Percentiles rank a stretch among this genome's conserved stretches.
Evolutionary conservation across 2,797 vertebrate genomes (phyloP).

Genomic region (Aratinga solstitialis): DNA sequence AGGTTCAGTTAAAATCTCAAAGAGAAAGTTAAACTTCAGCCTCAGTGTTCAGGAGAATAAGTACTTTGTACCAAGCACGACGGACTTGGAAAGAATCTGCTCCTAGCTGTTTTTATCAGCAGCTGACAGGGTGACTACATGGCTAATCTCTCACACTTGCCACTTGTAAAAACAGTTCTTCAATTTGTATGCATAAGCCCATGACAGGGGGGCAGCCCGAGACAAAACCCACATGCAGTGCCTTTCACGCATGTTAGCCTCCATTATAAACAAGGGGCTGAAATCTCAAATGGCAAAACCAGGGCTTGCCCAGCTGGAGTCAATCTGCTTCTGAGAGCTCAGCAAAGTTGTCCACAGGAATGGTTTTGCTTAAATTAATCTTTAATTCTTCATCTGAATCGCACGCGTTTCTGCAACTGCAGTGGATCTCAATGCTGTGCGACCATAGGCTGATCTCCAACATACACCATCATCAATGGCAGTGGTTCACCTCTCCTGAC

Average conservation of each 20-base stretch:
- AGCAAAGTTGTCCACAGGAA: not conserved
- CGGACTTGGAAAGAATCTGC: not conserved
- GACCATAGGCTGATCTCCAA: not conserved
- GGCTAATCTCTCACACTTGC: conserved; percentile 46
- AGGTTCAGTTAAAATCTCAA: not conserved
- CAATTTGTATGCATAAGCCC: conserved; percentile 34
- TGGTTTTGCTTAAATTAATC: conserved; percentile 9
- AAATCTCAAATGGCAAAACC: conserved; percentile 31
- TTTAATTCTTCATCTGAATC: not conserved
- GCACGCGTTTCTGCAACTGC: not conserved
- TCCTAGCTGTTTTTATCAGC: conserved; percentile 22
- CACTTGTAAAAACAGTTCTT: conserved; percentile 59
- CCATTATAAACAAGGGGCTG: conserved; percentile 49
- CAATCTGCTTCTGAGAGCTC: conserved; percentile 14
- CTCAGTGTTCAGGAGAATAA: not conserved
- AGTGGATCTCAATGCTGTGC: not conserved
- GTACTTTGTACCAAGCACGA: not conserved
- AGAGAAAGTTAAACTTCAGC: not conserved
- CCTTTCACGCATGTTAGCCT: conserved; percentile 48
- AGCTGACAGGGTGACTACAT: conserved; percentile 31
- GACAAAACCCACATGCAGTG: conserved; percentile 56
- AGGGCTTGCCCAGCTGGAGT: conserved; percentile 43
- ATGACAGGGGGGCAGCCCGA: conserved; percentile 38
- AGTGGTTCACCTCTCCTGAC: not conserved
- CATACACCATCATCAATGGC: not conserved